Conservation (phyloP, 1,140 invertebrate species). For the Xylocopa sonorina region DNA sequence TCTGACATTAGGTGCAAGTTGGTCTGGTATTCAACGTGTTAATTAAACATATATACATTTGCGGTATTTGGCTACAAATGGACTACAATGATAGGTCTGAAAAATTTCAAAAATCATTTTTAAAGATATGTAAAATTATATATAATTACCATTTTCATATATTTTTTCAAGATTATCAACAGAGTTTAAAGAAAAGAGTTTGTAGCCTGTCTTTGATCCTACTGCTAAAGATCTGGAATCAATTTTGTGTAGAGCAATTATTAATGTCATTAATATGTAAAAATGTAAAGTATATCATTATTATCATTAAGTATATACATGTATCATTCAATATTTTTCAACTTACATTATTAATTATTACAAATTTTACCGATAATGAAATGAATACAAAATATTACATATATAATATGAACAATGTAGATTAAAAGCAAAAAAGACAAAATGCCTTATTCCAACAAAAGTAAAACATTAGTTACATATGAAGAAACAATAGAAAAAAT, state of each 20-base stretch:
- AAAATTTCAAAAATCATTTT: neutral
- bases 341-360: neutral
- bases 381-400: neutral
- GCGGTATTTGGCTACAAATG: no score
- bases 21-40: no score
- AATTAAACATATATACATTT: neutral
- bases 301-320: no score
- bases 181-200: slow-evolving; percentile 91
- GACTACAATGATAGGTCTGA: neutral
- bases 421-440: neutral
- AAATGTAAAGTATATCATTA: neutral
- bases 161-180: slow-evolving; percentile 94
- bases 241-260: neutral
- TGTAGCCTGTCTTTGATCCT: slow-evolving; percentile 94
- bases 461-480: neutral
- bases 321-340: no score
- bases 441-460: neutral
- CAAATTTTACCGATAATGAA: neutral
- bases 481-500: neutral
- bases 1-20: no score
- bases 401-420: neutral
- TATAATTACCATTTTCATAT: slow-evolving; percentile 91
- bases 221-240: slow-evolving; percentile 93
- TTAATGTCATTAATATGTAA: neutral
- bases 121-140: neutral